Base-by-base conservation (phyloP, 2,797 vertebrate species). In the Hafferia zeledoni region DNA sequence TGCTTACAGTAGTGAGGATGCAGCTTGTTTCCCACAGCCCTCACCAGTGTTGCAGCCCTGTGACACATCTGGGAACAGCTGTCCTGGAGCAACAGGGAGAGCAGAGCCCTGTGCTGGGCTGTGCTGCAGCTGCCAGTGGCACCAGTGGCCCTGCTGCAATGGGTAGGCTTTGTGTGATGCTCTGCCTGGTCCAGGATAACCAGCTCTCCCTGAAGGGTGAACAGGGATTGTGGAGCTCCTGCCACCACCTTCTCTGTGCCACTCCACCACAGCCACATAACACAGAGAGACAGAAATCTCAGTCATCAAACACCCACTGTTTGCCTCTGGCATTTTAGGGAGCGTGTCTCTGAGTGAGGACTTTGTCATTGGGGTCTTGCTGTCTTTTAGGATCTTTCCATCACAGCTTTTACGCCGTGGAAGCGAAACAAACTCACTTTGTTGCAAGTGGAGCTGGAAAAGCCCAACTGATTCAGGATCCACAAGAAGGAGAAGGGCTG, bases 21-120 rank as follows among this genome's bases (percentile, higher is more conserved):
- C 53, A 1, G 46, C 33, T 27, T 25, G 52, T 37, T n/a, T 4
- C 5, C 65, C 46, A 2, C 28, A 39, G 2, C 23, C 15, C 53
- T 10, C 1, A 13, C 31, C 20, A 4, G 57, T 5, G 10, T 24
- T 46, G 43, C 25, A 59, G 3, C 33, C 28, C 46, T 10, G 0
- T 3, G 22, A 1, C 4, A 8, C 56, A 61, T 55, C 80, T 88
- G 76, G 80, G 9, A 17, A 10, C 13, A 19, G 46, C 53, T 79
- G n/a, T 16, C 46, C 24, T 13, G 76, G 76, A 30, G 63, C 17
- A n/a, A 14, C 56, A 37, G 16, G 15, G 35, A 35, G 35, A 17
- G n/a, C 11, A 5, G n/a, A 9, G 76, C 46, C 13, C 7, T 17
- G 47, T 39, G 35, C 27, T 3, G 63, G 22, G 70, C 47, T 82